Base-by-base conservation (phyloP, 37 sponge, comb jelly and placozoan species). In the Ianthella basta region DNA sequence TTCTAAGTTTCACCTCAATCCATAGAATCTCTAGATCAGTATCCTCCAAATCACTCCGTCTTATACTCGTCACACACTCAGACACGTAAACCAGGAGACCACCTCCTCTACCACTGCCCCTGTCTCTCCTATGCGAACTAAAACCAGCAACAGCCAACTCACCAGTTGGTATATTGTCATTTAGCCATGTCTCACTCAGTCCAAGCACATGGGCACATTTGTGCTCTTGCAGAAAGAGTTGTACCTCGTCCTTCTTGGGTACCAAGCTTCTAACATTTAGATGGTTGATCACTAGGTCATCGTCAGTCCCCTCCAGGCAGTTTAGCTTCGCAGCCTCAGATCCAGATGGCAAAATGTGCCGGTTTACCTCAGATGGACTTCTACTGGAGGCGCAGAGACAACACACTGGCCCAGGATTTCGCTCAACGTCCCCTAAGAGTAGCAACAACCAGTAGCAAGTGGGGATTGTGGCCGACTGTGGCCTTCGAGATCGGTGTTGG, bases 31-130 rank as follows among this genome's bases (percentile, higher is more conserved):
- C 83, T 21, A 83, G 36, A 2, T 41, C 70, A 25, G 12, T 24
- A 13, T 38, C 68, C 83, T 83, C 83, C 20, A 83, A 35, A 29
- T 83, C 83, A 1, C 24, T 0, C 55, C 83, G 23, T 38, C 83
- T 15, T 4, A 83, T 32, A 10, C 55, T 41, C n/a, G 33, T 83
- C 68, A 83, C 41, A n/a, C 66, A 15, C 10, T 83, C 55, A 15
- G 83, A 83, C 0, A 83, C 83, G 66, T 83, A 83, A 23, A 83
- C 83, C 50, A 83, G 0, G 15, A 80, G 5, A 18, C 81, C 81
- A n/a, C n/a, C n/a, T 6, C 81, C 60, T 4, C 81, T 60, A 33
- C 34, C 57, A 34, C 73, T 40, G 36, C 73, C 73, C 39, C 73
- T 72, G 30, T 72, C 73, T 72, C 73, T 33, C 39, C 37, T 72